phyloP scores from a whole-genome alignment of 2,797 vertebrate species.

The Lithobates pipiens region DNA sequence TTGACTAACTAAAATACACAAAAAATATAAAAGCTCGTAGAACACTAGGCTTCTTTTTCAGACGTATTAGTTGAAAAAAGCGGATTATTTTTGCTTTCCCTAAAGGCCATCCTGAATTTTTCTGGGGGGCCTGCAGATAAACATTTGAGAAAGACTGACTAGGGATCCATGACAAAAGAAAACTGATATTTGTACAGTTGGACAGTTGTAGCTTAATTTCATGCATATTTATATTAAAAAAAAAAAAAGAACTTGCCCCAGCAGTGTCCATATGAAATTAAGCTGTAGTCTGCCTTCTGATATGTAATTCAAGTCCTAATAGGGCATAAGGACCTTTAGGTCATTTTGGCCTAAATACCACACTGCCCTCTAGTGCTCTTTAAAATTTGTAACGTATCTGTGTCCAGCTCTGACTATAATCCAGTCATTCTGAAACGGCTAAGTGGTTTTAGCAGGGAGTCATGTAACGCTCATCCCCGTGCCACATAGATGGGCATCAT shows the following conservation, averaged over 20 bases:
- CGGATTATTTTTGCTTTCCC: too few relatives aligned
- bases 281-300: neutral
- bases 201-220: too few relatives aligned
- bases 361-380: conserved; percentile 91
- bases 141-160: too few relatives aligned
- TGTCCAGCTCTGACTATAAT: neutral
- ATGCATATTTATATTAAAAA: too few relatives aligned
- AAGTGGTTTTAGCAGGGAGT: conserved; percentile 24
- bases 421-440: neutral
- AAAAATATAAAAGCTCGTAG: too few relatives aligned
- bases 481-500: conserved; percentile 7
- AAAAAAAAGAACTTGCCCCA: neutral
- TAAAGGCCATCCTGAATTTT: too few relatives aligned
- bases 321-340: conserved; percentile 70
- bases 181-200: too few relatives aligned
- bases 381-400: conserved; percentile 62
- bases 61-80: too few relatives aligned
- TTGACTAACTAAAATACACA: too few relatives aligned
- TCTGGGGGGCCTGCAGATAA: too few relatives aligned
- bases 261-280: neutral
- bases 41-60: too few relatives aligned
- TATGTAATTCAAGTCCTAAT: conserved; percentile 74
- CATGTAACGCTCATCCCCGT: conserved; percentile 9
- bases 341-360: conserved; percentile 83
- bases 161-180: too few relatives aligned